phyloP scores from a whole-genome alignment of 2,797 vertebrate species.

The Oceanodroma leucorhoa region DNA sequence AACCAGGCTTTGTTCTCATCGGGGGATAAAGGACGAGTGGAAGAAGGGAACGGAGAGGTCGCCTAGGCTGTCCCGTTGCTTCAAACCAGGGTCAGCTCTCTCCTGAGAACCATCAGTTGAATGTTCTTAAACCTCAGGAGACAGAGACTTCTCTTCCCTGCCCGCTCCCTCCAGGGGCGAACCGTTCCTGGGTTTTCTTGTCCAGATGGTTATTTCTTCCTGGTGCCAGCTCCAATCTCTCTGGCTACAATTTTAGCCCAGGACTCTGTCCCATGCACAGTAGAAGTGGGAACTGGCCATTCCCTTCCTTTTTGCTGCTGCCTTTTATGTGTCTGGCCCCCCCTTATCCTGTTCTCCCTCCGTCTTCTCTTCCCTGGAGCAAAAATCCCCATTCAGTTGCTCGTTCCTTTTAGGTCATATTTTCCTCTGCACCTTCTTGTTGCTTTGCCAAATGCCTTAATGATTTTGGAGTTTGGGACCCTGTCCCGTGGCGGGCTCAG shows the following conservation, averaged over 20 bases:
- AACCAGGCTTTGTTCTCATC: not conserved
- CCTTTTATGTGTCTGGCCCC: not conserved
- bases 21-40: not conserved
- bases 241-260: not conserved
- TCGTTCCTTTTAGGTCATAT: accelerated
- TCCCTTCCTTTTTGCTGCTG: not conserved
- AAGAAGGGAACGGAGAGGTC: not conserved
- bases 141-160: not conserved
- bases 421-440: not conserved
- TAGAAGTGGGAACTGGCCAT: not conserved
- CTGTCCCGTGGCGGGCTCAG: accelerated
- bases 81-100: not conserved
- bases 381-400: accelerated
- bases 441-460: not conserved
- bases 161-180: not conserved
- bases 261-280: not conserved
- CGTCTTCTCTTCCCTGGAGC: not conserved
- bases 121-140: not conserved
- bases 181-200: not conserved
- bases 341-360: no score
- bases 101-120: not conserved
- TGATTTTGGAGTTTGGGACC: not conserved
- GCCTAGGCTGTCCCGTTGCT: not conserved
- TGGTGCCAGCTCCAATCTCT: not conserved
- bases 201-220: not conserved